phyloP scores from a whole-genome alignment of 1,140 invertebrate genomes.

The Antheraea pernyi region DNA sequence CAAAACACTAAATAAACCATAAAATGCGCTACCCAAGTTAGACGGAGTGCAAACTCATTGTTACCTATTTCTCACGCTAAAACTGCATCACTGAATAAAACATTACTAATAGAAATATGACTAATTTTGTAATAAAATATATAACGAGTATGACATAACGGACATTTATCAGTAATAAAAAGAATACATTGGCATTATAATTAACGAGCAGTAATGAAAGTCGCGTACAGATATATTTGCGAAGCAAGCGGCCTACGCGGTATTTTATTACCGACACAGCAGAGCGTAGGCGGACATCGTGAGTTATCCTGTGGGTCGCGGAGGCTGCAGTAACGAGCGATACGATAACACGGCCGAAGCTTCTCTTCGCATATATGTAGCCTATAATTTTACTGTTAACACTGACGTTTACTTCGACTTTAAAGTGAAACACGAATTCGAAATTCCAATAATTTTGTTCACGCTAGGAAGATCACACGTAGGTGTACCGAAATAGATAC shows the following conservation, averaged over 20 bases:
- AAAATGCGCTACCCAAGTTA: background rate
- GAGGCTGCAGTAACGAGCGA: conserved; percentile 33
- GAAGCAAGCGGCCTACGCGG: conserved; percentile 29
- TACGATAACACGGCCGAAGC: conserved; percentile 29
- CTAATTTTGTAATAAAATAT: background rate
- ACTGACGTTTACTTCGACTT: background rate
- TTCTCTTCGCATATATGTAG: background rate
- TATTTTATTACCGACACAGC: conserved; percentile 27
- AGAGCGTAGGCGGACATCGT: conserved; percentile 42
- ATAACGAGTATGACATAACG: background rate
- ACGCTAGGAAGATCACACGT: conserved; percentile 26
- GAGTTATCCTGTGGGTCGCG: conserved; percentile 37
- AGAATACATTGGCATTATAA: conserved; percentile 21
- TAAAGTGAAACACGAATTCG: conserved; percentile 1
- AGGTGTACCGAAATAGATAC: conserved; percentile 49
- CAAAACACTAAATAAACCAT: conserved; percentile 8
- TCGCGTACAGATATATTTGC: conserved; percentile 38
- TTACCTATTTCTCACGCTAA: background rate
- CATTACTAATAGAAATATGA: background rate
- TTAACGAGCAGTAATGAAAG: conserved; percentile 27
- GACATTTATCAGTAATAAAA: background rate
- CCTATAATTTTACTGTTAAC: conserved; percentile 5
- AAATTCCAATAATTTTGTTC: conserved; percentile 2
- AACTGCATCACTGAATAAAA: background rate
- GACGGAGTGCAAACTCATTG: too few species aligned